Evolutionary conservation across 2,113 vertebrate genomes (phyloP).

Genomic region (Lota lota): DNA sequence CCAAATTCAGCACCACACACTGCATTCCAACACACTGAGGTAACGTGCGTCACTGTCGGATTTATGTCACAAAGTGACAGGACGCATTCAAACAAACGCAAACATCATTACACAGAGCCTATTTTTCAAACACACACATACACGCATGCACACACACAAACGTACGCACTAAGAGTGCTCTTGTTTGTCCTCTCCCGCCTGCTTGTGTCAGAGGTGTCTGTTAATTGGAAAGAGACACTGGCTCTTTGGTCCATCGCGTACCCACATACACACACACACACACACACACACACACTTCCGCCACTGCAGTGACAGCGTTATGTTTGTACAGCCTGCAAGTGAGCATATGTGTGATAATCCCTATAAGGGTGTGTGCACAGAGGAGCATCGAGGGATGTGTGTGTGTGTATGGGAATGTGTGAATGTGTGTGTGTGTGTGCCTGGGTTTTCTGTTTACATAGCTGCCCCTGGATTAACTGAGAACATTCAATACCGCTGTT

Average conservation of each 20-base stretch:
- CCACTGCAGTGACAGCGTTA: not conserved
- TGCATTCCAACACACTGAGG: constrained; percentile 18
- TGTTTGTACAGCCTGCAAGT: constrained; percentile 19
- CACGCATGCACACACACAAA: too few species aligned
- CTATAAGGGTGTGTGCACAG: not conserved
- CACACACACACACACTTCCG: not conserved
- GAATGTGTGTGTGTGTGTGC: not conserved
- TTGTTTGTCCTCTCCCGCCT: not conserved
- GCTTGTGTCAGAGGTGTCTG: not conserved
- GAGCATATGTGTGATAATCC: constrained; percentile 6
- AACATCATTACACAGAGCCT: not conserved
- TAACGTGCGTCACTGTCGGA: constrained; percentile 13
- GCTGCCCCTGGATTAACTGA: constrained; percentile 21
- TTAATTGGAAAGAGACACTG: not conserved
- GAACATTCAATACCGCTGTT: constrained; percentile 12
- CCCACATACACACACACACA: too few species aligned
- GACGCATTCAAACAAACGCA: not conserved
- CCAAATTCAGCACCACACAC: constrained; percentile 20
- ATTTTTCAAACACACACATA: not conserved
- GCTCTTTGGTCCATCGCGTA: not conserved
- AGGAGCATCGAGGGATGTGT: not conserved
- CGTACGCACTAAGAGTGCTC: constrained; percentile 2
- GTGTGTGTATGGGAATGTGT: not conserved
- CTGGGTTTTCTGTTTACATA: constrained; percentile 28
- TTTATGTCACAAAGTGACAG: constrained; percentile 7